A percentile compares a stretch with the other conserved stretches of the same genome.
These are phyloP conservation scores for Novumbra hubbsi DNA, from an alignment of 2,797 vertebrate genomes.

Conservation along the genomic window DNA sequence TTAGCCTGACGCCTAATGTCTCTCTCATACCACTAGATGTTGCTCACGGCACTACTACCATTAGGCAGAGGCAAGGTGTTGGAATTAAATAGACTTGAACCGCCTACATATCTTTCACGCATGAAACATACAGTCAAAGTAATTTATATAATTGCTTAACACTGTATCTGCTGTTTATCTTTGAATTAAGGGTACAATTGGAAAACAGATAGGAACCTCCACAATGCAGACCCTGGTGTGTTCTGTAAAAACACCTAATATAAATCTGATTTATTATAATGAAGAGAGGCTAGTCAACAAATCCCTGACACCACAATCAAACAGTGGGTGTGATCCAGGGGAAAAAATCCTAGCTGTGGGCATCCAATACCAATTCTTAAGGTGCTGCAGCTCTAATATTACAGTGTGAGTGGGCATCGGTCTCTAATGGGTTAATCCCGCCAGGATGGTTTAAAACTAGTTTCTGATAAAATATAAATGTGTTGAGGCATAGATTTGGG, in stretches of 20 bases:
- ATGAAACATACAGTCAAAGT: neutral
- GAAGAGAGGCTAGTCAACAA: neutral
- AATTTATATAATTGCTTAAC: neutral
- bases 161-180: neutral
- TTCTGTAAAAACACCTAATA: neutral
- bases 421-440: neutral
- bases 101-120: neutral
- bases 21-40: conserved; percentile 39
- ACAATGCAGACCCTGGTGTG: no score
- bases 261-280: neutral
- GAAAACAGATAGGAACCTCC: neutral
- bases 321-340: neutral
- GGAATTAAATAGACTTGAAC: neutral
- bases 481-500: no score
- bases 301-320: neutral
- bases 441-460: neutral
- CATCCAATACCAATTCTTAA: neutral
- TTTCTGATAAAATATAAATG: no score
- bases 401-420: neutral
- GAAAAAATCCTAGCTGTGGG: neutral
- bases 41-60: neutral
- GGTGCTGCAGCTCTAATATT: neutral
- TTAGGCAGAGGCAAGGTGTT: neutral
- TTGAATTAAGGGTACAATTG: neutral
- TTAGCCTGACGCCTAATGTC: neutral